These are phyloP conservation scores for Macrocentrus cingulum DNA, from an alignment of 1,140 invertebrate genomes.

Conservation along the genomic window DNA sequence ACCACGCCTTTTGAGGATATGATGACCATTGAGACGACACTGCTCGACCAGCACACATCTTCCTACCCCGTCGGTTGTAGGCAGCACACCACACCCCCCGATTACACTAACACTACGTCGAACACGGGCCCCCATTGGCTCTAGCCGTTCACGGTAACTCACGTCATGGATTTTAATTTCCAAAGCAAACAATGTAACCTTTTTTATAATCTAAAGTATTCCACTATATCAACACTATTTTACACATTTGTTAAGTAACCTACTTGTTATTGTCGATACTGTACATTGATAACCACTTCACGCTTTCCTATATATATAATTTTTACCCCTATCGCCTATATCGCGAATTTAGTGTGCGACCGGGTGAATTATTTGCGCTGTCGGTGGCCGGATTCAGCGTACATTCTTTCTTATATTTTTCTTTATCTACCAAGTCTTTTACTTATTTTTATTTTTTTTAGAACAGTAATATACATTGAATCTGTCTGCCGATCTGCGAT, in stretches of 20 bases:
- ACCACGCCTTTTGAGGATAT: conserved; percentile 52
- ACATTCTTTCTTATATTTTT: neutral
- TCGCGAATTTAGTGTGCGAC: no score
- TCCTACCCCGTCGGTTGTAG: conserved; percentile 55
- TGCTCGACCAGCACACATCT: conserved; percentile 57
- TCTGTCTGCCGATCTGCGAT: conserved; percentile 4
- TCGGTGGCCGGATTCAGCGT: neutral
- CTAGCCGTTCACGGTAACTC: conserved; percentile 59
- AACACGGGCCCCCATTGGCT: conserved; percentile 58
- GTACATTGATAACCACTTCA: no score
- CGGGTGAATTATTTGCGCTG: no score
- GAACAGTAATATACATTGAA: no score
- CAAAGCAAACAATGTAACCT: conserved; percentile 12
- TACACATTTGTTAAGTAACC: no score
- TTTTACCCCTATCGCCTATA: neutral
- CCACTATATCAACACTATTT: neutral
- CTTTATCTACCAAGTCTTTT: neutral
- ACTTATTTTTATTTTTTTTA: no score
- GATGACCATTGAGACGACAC: conserved; percentile 57
- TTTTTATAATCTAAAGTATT: conserved; percentile 1
- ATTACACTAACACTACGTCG: conserved; percentile 57
- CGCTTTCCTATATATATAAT: neutral
- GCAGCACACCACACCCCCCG: conserved; percentile 58
- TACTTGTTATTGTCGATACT: no score
- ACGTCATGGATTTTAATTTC: conserved; percentile 57